Conservation (phyloP, 2,797 vertebrate genomes). For the Hapalemur alaotrensis region DNA sequence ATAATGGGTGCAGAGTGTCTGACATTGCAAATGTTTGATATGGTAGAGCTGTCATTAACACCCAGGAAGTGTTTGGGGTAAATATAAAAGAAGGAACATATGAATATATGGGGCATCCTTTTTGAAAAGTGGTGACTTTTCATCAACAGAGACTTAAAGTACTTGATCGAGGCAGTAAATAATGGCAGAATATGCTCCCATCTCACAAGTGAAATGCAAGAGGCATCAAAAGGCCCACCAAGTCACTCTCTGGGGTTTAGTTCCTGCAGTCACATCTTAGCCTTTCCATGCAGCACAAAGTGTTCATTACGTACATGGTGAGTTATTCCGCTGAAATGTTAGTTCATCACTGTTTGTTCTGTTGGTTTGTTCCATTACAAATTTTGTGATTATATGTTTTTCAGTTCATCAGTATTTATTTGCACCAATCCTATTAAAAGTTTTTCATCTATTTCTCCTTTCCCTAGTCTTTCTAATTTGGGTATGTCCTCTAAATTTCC, state of each 20-base stretch:
- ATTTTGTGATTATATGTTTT: not conserved
- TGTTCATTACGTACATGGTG: rapidly evolving
- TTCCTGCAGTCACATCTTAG: too few species aligned
- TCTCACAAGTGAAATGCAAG: not conserved
- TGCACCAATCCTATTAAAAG: not conserved
- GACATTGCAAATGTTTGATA: not conserved
- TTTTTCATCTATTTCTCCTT: not conserved
- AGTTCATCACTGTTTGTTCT: not conserved
- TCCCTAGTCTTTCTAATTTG: not conserved
- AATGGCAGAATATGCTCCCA: not conserved
- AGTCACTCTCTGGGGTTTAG: rapidly evolving
- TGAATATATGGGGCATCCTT: not conserved
- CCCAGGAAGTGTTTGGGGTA: not conserved
- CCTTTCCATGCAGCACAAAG: not conserved
- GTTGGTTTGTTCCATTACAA: not conserved
- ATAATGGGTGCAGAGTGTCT: not conserved
- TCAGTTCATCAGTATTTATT: not conserved
- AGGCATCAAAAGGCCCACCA: not conserved
- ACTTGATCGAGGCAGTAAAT: not conserved
- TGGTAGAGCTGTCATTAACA: not conserved
- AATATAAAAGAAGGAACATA: not conserved
- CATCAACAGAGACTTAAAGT: not conserved
- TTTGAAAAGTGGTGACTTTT: not conserved
- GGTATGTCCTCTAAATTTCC: not conserved
- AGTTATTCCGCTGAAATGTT: not conserved